phyloP scores from a whole-genome alignment of 1,140 invertebrate species.

The Leptinotarsa defecta region DNA sequence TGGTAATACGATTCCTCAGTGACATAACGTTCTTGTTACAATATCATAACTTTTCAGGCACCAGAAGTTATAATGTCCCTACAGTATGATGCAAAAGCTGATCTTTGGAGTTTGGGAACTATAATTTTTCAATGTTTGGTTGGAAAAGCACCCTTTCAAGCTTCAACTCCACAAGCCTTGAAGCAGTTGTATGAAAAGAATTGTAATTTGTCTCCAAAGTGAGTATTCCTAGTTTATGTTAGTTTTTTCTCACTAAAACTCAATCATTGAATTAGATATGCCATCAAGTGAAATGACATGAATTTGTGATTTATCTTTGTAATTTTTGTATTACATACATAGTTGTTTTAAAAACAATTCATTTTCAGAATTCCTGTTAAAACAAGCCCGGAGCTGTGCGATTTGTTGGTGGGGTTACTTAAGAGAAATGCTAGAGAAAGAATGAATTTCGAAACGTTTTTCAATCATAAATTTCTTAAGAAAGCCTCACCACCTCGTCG shows the following conservation, averaged over 20 bases:
- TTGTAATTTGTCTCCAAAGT: conserved; percentile 93
- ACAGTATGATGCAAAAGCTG: conserved; percentile 98
- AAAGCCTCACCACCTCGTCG: conserved; percentile 61
- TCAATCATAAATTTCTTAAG: conserved; percentile 88
- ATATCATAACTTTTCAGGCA: conserved; percentile 66
- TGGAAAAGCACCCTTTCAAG: conserved; percentile 97
- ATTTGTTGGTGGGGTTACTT: conserved; percentile 85
- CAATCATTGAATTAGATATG: too few species aligned
- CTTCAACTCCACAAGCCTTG: conserved; percentile 96
- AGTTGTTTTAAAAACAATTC: background rate
- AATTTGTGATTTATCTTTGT: too few species aligned
- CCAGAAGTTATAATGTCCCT: conserved; percentile 99
- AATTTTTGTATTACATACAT: conserved; percentile 14
- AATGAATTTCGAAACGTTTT: conserved; percentile 95
- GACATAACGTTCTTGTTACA: background rate
- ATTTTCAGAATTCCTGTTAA: conserved; percentile 83
- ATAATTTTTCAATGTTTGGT: conserved; percentile 99
- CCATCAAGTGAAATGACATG: too few species aligned
- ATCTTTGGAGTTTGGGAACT: conserved; percentile 98
- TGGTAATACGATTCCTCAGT: conserved; percentile 69
- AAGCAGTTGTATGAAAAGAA: conserved; percentile 98
- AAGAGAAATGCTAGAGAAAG: conserved; percentile 92
- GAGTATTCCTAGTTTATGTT: conserved; percentile 50
- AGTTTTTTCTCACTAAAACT: too few species aligned
- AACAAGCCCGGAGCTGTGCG: conserved; percentile 86